Evolutionary conservation across 1,140 invertebrate genomes (phyloP).

Genomic region (Latrodectus geometricus): DNA sequence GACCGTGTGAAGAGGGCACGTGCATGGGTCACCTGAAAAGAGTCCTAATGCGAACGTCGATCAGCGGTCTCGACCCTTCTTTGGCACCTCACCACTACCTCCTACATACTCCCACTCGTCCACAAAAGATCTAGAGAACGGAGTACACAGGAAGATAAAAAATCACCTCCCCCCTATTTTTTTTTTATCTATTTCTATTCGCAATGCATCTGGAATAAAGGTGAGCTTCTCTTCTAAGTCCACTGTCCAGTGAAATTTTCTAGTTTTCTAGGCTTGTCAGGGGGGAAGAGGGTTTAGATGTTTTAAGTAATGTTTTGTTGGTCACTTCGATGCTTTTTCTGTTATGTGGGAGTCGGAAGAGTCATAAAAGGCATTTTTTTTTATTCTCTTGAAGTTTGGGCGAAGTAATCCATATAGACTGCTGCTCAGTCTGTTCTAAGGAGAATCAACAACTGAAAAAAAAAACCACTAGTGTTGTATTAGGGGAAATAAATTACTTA

Average conservation of each 20-base stretch:
- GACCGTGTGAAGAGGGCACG: slow-evolving; percentile 57
- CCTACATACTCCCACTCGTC: slow-evolving; percentile 1
- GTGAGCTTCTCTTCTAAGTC: neutral
- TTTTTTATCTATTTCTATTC: slow-evolving; percentile 1
- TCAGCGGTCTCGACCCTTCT: slow-evolving; percentile 41
- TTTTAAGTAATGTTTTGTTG: slow-evolving; percentile 52
- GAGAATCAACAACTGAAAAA: neutral
- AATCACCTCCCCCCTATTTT: neutral
- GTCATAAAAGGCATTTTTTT: neutral
- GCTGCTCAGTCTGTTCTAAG: neutral
- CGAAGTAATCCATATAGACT: neutral
- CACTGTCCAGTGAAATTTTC: neutral
- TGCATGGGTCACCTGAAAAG: slow-evolving; percentile 61
- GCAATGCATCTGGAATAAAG: neutral
- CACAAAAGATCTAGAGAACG: slow-evolving; percentile 11
- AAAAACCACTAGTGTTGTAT: neutral
- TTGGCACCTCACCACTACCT: neutral
- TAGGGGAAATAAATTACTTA: neutral
- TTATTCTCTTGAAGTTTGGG: neutral
- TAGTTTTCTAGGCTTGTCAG: neutral
- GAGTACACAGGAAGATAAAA: neutral
- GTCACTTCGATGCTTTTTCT: slow-evolving; percentile 19
- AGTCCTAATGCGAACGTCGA: slow-evolving; percentile 61
- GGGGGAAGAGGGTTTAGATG: neutral
- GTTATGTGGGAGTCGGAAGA: neutral